Conservation (phyloP, 2,888 invertebrate species). For the Brachyptera risi region DNA sequence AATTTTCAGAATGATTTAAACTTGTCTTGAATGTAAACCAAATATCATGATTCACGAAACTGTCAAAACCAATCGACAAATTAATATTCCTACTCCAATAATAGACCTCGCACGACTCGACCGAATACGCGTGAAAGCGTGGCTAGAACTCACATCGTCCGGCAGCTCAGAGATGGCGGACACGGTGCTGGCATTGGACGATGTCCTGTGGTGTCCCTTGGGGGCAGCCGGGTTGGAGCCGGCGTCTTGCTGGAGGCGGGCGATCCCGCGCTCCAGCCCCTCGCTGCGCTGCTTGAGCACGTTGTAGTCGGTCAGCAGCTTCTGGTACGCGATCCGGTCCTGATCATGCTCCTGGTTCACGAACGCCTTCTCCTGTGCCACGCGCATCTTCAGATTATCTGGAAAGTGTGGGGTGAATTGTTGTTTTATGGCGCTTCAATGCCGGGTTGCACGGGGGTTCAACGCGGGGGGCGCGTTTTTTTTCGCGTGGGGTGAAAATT, state of each 20-base stretch:
- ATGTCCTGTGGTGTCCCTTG: constrained; percentile 53
- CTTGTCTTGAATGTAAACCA: no score
- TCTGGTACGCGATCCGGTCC: constrained; percentile 77
- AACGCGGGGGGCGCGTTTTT: no score
- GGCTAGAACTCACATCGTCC: constrained; percentile 54
- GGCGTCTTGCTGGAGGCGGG: constrained; percentile 37
- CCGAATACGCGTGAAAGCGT: no score
- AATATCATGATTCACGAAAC: no score
- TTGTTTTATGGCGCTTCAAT: no score
- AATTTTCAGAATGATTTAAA: no score
- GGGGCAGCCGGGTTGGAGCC: constrained; percentile 35
- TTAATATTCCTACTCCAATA: no score
- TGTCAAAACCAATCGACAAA: no score
- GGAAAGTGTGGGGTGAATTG: no score
- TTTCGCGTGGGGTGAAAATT: no score
- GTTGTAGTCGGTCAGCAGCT: constrained; percentile 73
- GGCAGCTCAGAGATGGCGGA: constrained; percentile 47
- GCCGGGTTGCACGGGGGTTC: no score
- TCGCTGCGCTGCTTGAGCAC: constrained; percentile 72
- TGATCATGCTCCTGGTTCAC: constrained; percentile 70
- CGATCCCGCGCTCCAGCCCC: constrained; percentile 55
- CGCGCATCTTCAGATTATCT: constrained; percentile 53
- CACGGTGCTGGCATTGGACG: constrained; percentile 65
- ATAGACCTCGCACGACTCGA: no score
- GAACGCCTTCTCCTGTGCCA: constrained; percentile 66